Evolutionary conservation across 2,888 invertebrate species (phyloP).

Genomic region (Eupithecia tripunctaria): DNA sequence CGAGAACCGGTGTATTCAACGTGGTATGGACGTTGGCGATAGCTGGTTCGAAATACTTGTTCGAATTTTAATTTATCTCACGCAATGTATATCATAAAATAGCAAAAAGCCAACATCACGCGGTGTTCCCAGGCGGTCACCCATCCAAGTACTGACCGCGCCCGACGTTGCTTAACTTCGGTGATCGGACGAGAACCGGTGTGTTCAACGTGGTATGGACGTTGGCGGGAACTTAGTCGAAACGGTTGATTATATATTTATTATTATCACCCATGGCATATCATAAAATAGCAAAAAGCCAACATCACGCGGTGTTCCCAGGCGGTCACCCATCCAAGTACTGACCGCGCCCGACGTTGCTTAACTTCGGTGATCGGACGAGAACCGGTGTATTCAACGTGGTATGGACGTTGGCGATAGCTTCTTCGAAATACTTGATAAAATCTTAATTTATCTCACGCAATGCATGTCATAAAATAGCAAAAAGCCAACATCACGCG

Average conservation of each 20-base stretch:
- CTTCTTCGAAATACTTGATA: neutral
- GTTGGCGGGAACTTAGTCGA: too few relatives aligned
- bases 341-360: constrained; percentile 81
- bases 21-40: constrained; percentile 65
- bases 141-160: constrained; percentile 81
- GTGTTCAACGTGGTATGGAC: constrained; percentile 66
- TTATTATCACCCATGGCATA: too few relatives aligned
- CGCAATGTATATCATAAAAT: too few relatives aligned
- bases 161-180: constrained; percentile 82
- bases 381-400: constrained; percentile 72
- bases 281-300: constrained; percentile 9
- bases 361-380: constrained; percentile 83
- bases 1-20: constrained; percentile 74
- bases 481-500: constrained; percentile 64
- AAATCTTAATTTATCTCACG: neutral
- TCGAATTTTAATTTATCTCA: neutral
- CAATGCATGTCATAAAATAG: too few relatives aligned
- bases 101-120: constrained; percentile 33
- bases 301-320: constrained; percentile 62
- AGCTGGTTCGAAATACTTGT: neutral
- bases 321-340: constrained; percentile 82
- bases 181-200: constrained; percentile 81
- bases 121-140: constrained; percentile 75
- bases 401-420: constrained; percentile 63
- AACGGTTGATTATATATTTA: too few relatives aligned